These are phyloP conservation scores for Myotis pilosus DNA, from an alignment of 2,797 vertebrate genomes.

Conservation along the genomic window DNA sequence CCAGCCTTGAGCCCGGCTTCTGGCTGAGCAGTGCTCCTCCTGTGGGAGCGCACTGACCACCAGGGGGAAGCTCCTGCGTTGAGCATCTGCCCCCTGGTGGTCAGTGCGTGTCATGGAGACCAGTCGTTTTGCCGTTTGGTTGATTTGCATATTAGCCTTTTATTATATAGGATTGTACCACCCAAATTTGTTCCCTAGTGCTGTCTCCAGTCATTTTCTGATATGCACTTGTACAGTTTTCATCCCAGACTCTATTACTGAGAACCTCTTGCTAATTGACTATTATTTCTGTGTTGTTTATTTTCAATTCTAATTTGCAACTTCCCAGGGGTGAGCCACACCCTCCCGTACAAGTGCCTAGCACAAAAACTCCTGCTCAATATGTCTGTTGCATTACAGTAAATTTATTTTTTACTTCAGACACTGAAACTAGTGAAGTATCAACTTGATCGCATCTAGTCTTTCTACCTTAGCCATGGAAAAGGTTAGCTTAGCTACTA, in stretches of 20 bases:
- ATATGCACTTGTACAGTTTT: background rate
- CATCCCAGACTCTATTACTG: background rate
- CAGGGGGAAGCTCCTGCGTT: too few species aligned
- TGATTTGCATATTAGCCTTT: too few species aligned
- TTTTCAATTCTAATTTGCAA: conserved; percentile 29
- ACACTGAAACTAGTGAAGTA: background rate
- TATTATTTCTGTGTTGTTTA: background rate
- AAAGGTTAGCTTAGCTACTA: background rate
- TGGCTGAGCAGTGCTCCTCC: too few species aligned
- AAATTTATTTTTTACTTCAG: background rate
- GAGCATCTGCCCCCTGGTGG: too few species aligned
- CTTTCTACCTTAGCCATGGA: background rate
- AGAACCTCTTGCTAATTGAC: background rate
- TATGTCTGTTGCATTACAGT: background rate
- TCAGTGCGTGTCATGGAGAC: too few species aligned
- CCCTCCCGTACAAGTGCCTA: background rate
- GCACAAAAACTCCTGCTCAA: background rate
- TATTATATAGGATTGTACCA: background rate
- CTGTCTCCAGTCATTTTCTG: background rate
- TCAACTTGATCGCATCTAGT: background rate
- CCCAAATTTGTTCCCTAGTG: background rate
- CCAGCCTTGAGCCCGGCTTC: too few species aligned
- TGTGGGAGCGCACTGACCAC: too few species aligned
- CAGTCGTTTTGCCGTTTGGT: too few species aligned
- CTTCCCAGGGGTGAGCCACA: background rate